Evolutionary conservation across 2,888 invertebrate genomes (phyloP).

Genomic region (Noctua fimbriata): DNA sequence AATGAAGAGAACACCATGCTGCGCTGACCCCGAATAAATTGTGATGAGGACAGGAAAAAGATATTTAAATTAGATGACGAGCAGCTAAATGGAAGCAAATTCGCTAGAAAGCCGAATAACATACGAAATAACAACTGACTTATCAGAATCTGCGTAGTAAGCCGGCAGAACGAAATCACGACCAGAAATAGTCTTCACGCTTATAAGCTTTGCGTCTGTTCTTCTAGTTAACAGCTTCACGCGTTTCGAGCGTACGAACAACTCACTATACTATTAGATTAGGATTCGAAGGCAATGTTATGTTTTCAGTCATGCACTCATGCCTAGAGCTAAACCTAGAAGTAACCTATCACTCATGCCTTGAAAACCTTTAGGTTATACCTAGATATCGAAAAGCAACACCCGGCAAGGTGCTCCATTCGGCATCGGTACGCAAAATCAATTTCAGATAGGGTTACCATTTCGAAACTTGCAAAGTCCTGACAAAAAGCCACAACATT

Average conservation of each 20-base stretch:
- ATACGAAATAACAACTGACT: slow-evolving; percentile 39
- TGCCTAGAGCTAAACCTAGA: not conserved
- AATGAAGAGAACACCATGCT: not conserved
- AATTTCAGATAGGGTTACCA: not conserved
- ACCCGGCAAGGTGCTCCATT: not conserved
- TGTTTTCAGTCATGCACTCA: not conserved
- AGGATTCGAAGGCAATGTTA: slow-evolving; percentile 10
- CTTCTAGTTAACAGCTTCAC: slow-evolving; percentile 49
- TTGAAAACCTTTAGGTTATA: not conserved
- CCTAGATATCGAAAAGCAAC: not conserved
- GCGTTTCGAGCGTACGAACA: slow-evolving; percentile 26
- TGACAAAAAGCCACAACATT: not conserved
- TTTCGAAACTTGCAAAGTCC: not conserved
- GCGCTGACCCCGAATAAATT: not conserved
- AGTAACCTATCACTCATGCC: not conserved
- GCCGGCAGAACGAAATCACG: slow-evolving; percentile 39
- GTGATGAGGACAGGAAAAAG: not conserved
- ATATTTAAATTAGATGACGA: slow-evolving; percentile 6
- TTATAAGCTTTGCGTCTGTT: slow-evolving; percentile 41
- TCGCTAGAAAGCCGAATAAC: not conserved
- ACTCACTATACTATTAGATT: slow-evolving; percentile 14
- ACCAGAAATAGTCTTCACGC: slow-evolving; percentile 55
- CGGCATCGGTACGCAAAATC: not conserved
- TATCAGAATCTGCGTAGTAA: slow-evolving; percentile 26
- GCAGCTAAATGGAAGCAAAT: not conserved